Base-by-base conservation (phyloP, 2,113 vertebrate genomes). In the Clarias batrachus region DNA sequence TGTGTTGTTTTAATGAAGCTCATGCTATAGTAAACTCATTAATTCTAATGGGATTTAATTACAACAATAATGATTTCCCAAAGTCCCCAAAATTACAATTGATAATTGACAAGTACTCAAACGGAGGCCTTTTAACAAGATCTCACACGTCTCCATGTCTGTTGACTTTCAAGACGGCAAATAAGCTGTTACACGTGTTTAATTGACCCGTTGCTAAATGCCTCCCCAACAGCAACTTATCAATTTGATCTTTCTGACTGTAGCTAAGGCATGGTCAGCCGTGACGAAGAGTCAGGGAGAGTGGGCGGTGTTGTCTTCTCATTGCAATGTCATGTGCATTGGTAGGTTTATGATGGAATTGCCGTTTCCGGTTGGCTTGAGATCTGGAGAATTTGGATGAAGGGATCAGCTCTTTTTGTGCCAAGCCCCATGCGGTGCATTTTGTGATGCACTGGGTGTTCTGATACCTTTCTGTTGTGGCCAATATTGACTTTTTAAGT, bases 1-100 rank as follows among this genome's bases (percentile, higher is more conserved):
- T 79, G n/a, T 84, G 83, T 81, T 71, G 83, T 62, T 85, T 88
- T 88, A 88, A 90, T 91, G 88, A 87, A 59, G 82, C 56, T n/a
- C 79, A 78, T 60, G 30, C 82, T 86, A 37, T 74, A 14, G 84
- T 77, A 82, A 88, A 71, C 79, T 85, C 52, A 59, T 85, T 85
- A 77, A 83, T 60, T 86, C 74, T 63, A 60, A 85, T 71, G 54
- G 54, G 19, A 62, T 71, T 89, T 87, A 85, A 87, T 85, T 88
- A 85, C 57, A 91, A 79, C 74, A 87, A 90, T 90, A 78, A 91
- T 90, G 87, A 77, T 73, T 70, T 41, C 59, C 54, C 74, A 85
- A 84, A 88, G 86, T 91, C 89, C 27, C 84, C 79, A 27, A 81
- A 88, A 85, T 88, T 81, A 23, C 76, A 87, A 85, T 30, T 85